These are phyloP conservation scores for Sycophila sp. DNA, from an alignment of 1,140 invertebrate species.

Conservation along the genomic window DNA sequence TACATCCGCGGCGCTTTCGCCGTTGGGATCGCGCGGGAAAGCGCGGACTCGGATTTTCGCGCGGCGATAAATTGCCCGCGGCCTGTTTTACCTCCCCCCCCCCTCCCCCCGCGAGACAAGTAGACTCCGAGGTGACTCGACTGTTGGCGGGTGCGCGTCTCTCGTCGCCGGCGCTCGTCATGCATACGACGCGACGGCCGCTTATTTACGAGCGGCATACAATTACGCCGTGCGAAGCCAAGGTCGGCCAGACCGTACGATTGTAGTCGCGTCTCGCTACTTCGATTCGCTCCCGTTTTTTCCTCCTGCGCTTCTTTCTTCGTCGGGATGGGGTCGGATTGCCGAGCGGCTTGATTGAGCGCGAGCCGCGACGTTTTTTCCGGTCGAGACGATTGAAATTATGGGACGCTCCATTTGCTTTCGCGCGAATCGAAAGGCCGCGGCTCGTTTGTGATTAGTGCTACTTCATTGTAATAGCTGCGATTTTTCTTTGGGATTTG, in stretches of 20 bases:
- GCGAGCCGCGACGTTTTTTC: not conserved
- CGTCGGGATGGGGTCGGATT: too few relatives aligned
- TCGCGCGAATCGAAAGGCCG: too few relatives aligned
- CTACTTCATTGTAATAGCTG: too few relatives aligned
- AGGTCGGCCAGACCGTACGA: conserved; percentile 22
- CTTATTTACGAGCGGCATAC: conserved; percentile 36
- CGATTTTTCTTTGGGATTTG: too few relatives aligned
- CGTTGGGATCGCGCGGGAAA: conserved; percentile 6
- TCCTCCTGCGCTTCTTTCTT: not conserved
- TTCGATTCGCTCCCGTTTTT: not conserved
- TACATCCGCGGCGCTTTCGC: not conserved
- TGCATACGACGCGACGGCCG: conserved; percentile 24
- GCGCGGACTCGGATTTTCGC: conserved; percentile 15
- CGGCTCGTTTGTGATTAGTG: too few relatives aligned
- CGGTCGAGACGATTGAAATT: conserved; percentile 8
- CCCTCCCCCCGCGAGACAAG: too few relatives aligned
- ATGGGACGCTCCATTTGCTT: conserved; percentile 1
- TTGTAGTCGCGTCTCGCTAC: not conserved
- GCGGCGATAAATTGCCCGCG: conserved; percentile 22
- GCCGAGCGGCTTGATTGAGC: not conserved
- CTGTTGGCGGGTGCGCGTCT: too few relatives aligned
- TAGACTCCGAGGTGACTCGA: too few relatives aligned
- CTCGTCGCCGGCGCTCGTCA: conserved; percentile 14
- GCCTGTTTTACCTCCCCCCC: too few relatives aligned
- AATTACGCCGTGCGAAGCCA: conserved; percentile 35